Conservation (phyloP, 2,797 vertebrate species). For the Rousettus madagascariensis region DNA sequence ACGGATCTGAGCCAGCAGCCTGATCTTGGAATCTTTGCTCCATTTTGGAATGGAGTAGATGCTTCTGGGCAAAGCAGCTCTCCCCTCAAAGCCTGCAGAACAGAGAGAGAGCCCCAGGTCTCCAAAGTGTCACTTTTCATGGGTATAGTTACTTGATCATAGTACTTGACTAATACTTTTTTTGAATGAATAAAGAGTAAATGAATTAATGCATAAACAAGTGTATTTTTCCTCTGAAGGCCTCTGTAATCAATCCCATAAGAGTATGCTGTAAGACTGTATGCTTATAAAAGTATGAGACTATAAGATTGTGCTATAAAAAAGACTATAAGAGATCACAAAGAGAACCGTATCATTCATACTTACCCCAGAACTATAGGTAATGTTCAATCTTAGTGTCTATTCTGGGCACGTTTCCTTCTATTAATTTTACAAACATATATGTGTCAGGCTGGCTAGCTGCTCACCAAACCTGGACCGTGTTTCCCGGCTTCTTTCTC, state of each 20-base stretch:
- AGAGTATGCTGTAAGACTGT: neutral
- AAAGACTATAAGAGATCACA: neutral
- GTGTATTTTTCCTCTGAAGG: neutral
- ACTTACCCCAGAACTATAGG: neutral
- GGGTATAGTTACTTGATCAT: neutral
- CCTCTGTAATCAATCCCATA: neutral
- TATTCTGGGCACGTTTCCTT: neutral
- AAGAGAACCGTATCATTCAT: neutral
- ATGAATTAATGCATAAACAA: neutral
- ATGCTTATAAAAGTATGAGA: neutral
- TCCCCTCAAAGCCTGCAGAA: neutral
- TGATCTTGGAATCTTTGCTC: neutral
- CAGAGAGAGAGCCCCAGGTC: neutral
- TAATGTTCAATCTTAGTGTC: neutral
- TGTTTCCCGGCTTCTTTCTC: neutral
- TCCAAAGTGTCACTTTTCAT: neutral
- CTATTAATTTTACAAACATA: neutral
- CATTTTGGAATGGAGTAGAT: neutral
- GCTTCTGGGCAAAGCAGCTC: neutral
- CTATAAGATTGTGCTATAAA: neutral
- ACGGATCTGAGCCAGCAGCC: neutral
- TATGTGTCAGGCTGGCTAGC: neutral
- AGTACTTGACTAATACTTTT: neutral
- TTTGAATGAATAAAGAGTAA: conserved; percentile 20
- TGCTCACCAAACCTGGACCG: neutral